Percentiles rank a stretch among this genome's conserved stretches.
Evolutionary conservation across 1,140 invertebrate species (phyloP).

Genomic region (Drosophila sp.): DNA sequence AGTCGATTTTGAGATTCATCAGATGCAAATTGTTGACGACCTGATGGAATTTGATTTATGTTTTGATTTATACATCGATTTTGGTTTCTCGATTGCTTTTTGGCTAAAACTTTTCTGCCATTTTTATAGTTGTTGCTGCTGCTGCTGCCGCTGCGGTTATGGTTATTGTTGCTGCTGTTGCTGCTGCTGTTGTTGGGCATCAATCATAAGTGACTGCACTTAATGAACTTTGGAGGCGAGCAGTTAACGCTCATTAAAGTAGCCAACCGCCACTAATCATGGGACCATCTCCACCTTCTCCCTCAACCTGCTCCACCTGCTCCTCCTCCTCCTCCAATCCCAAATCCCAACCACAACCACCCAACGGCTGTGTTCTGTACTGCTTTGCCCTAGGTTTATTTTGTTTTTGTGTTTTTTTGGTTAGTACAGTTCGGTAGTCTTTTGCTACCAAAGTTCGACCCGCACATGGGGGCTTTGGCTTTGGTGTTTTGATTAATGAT

Average conservation of each 20-base stretch:
- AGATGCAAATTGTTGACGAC: slow-evolving; percentile 51
- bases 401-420: slow-evolving; percentile 13
- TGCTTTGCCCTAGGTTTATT: slow-evolving; percentile 4
- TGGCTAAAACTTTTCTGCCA: slow-evolving; percentile 15
- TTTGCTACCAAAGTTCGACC: slow-evolving; percentile 64
- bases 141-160: slow-evolving; percentile 1
- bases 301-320: not conserved
- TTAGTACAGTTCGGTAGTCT: slow-evolving; percentile 79
- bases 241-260: slow-evolving; percentile 81
- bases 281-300: slow-evolving; percentile 33
- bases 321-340: not conserved
- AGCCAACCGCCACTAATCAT: slow-evolving; percentile 76
- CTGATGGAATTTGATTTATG: slow-evolving; percentile 57
- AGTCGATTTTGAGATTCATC: slow-evolving; percentile 19
- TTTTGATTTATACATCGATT: slow-evolving; percentile 50
- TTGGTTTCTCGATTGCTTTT: slow-evolving; percentile 34
- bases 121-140: slow-evolving; percentile 2
- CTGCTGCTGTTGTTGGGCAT: slow-evolving; percentile 60
- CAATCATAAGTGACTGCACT: slow-evolving; percentile 71
- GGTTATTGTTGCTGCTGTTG: slow-evolving; percentile 39
- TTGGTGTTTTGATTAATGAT: slow-evolving; percentile 79
- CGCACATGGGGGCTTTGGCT: slow-evolving; percentile 49
- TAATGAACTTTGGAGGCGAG: slow-evolving; percentile 76
- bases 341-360: too few relatives aligned
- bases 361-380: not conserved